Conservation (phyloP, 2,797 vertebrate genomes). For the Malurus leucopterus region DNA sequence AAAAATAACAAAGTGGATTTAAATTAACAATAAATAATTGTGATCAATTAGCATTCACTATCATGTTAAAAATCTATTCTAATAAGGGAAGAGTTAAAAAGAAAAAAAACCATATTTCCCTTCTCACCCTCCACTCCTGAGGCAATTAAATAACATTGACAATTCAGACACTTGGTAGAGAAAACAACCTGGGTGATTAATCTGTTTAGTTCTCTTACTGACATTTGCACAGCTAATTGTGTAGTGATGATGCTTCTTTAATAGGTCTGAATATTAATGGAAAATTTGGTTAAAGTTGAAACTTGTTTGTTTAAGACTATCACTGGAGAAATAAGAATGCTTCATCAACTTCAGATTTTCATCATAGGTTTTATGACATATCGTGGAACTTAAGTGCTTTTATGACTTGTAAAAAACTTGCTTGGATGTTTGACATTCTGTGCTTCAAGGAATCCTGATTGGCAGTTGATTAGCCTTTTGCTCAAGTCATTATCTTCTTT, state of each 20-base stretch:
- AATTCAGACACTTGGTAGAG: conserved; percentile 6
- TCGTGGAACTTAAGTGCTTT: conserved; percentile 72
- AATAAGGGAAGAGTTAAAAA: not conserved
- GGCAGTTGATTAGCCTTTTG: conserved; percentile 96
- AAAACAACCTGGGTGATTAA: conserved; percentile 58
- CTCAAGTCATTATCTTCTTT: conserved; percentile 92
- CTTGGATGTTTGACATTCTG: conserved; percentile 87
- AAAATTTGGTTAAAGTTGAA: conserved; percentile 60
- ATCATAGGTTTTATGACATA: conserved; percentile 66
- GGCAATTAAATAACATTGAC: conserved; percentile 44
- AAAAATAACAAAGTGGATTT: not conserved
- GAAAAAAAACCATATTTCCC: not conserved
- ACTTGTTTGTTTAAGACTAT: conserved; percentile 69
- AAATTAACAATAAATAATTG: conserved; percentile 2
- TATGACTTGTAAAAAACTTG: conserved; percentile 78
- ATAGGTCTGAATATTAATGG: conserved; percentile 75
- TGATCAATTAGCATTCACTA: not conserved
- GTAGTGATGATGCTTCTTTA: conserved; percentile 69
- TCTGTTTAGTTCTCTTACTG: conserved; percentile 62
- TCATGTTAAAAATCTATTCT: not conserved
- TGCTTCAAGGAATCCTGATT: conserved; percentile 86
- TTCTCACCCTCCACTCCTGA: not conserved
- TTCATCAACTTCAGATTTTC: conserved; percentile 68
- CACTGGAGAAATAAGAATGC: conserved; percentile 65
- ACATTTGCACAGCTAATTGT: conserved; percentile 77